phyloP scores from a whole-genome alignment of 2,888 invertebrate genomes.

The Phlogophora meticulosa region DNA sequence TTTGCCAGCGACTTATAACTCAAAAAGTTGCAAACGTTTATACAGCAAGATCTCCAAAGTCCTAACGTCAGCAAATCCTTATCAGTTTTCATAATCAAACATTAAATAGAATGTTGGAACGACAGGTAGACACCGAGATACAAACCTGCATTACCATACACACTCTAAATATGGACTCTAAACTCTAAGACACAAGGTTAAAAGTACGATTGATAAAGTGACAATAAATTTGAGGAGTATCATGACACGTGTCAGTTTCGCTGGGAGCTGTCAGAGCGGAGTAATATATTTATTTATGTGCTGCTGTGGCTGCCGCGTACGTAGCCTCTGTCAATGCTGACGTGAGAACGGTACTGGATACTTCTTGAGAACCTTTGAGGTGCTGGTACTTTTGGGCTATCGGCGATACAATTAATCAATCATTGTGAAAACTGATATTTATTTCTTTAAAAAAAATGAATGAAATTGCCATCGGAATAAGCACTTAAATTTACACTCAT shows the following conservation, averaged over 20 bases:
- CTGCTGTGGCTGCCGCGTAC: slow-evolving; percentile 69
- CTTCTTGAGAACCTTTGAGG: slow-evolving; percentile 53
- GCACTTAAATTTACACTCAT: too few species aligned
- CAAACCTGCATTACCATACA: slow-evolving; percentile 41
- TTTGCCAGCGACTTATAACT: not conserved
- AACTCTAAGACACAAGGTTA: slow-evolving; percentile 27
- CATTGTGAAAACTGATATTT: not conserved
- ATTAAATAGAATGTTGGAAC: slow-evolving; percentile 79
- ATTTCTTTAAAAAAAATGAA: not conserved
- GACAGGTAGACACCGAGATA: slow-evolving; percentile 79
- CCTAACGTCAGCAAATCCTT: slow-evolving; percentile 59
- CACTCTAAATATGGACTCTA: slow-evolving; percentile 63
- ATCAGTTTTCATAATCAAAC: slow-evolving; percentile 79
- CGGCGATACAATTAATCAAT: not conserved
- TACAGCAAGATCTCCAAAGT: slow-evolving; percentile 36
- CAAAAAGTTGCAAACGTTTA: slow-evolving; percentile 17
- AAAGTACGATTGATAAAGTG: slow-evolving; percentile 42
- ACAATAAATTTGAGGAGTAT: slow-evolving; percentile 76
- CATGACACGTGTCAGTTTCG: slow-evolving; percentile 84
- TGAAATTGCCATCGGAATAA: not conserved
- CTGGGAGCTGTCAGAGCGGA: slow-evolving; percentile 86
- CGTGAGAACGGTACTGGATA: slow-evolving; percentile 75
- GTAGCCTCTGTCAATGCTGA: slow-evolving; percentile 75
- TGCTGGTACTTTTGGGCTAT: slow-evolving; percentile 39
- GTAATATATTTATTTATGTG: slow-evolving; percentile 87